Base-by-base conservation (phyloP, 2,797 vertebrate genomes). In the Artibeus lituratus region DNA sequence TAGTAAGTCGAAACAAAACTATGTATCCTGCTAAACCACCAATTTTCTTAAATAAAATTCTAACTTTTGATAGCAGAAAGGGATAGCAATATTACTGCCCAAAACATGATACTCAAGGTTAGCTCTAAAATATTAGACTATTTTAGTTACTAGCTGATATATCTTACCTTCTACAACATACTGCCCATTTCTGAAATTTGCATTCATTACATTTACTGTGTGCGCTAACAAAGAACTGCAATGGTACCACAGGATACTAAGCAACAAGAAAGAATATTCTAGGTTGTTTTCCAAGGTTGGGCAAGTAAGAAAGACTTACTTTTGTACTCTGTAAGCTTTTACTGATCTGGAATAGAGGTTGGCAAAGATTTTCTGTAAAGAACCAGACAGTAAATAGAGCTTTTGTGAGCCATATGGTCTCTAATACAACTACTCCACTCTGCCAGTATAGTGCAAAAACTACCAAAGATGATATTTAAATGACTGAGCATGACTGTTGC, bases 271-370 rank as follows among this genome's bases (percentile, higher is more conserved):
- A 85, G 12, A 91, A 78, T 62, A 92, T 55, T 65, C 29, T 80
- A 90, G 69, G 53, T 53, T 84, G 2, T 90, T 91, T 94, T 90
- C 22, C 55, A 90, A 83, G 90, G 47, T 22, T 88, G 37, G 89
- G 19, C 76, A 85, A 44, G 39, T 73, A 44, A 80, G 14, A 29
- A 69, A 97, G 76, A 84, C 11, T 16, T 49, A 85, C 39, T 7
- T 62, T 7, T 26, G 32, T 39, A 51, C 49, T 55, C 14, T 69
- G 12, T 62, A 39, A 47, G 35, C 10, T 84, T 29, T 94, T 67
- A 82, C 49, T 90, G 57, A 74, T 70, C 24, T 94, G 47, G 24
- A 87, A 39, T 5, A 87, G 39, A 39, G 16, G 11, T 29, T 72
- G 32, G 73, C 32, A 73, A 77, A 42, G 19, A 29, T 53, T 62